Evolutionary conservation across 2,888 invertebrate genomes (phyloP), one percentile per base, ranked within the genome.

Genomic region (Oscheius onirici): DNA sequence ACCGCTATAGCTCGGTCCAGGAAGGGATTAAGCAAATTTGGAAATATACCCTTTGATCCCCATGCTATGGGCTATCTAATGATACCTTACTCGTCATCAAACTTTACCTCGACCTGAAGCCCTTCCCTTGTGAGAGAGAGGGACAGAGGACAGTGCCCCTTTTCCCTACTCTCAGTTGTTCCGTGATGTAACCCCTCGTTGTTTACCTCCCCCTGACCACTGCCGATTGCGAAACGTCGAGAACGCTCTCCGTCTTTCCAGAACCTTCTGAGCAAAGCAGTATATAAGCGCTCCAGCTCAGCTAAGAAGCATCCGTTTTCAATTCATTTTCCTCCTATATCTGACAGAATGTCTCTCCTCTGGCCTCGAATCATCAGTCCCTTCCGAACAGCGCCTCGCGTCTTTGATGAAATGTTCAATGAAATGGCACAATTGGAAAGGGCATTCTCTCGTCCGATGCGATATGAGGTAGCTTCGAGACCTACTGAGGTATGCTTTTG

Each of bases 371-470:
- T 63, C 15, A 26, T 63, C 17, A 44, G 46, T 3, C 49, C 63
- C 20, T 28, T 63, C 63, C 63, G 63, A 3, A 28, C 46, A 24
- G 20, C 46, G 8, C 22, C 63, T 6, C 63, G 63, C 3, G 49
- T 46, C 34, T 24, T 63, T 17, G 63, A 63, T 15, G 63, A 63
- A 49, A 63, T 63, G 63, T 46, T n/a, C 24, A 44, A 63, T 49
- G 63, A 63, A 10, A 63, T 63, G 63, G 34, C 26, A 2, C 63
- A 63, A 13, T 22, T 60, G 43, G 60, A 60, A 22, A 60, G 60
- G 22, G 41, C 60, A 13, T 43, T 60, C 60, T 60, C 41, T 11
- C 17, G 22, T 11, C 60, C 60, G 2, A 55, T 24, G 22, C 2
- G 55, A 24, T 24, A 24, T 22, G 13, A 3, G 8, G 6, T 52